These are phyloP conservation scores for Dioctria linearis DNA, from an alignment of 2,888 invertebrate species.

Conservation along the genomic window DNA sequence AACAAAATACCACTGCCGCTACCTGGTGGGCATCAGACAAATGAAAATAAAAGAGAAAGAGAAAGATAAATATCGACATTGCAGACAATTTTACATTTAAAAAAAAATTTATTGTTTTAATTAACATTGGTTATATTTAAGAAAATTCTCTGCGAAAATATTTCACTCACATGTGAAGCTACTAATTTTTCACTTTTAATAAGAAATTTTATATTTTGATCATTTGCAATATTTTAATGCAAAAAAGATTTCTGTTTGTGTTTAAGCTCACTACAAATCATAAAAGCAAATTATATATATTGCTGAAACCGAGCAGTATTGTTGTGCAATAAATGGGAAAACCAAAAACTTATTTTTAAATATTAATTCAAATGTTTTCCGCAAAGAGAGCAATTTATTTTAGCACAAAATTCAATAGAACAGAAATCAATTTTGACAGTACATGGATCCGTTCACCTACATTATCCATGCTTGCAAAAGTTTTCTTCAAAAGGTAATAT, in stretches of 20 bases:
- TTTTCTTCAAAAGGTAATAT: constrained; percentile 27
- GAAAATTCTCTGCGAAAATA: constrained; percentile 32
- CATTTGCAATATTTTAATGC: no score
- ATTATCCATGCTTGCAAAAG: constrained; percentile 10
- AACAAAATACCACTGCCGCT: constrained; percentile 68
- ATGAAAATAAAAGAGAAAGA: constrained; percentile 58
- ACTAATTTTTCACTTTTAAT: neutral
- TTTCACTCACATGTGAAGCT: neutral
- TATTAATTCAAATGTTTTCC: neutral
- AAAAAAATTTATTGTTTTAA: constrained; percentile 13
- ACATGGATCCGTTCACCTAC: constrained; percentile 8
- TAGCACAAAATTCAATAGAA: constrained; percentile 34
- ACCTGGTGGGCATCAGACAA: constrained; percentile 64
- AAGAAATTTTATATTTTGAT: no score
- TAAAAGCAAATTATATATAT: no score
- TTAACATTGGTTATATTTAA: no score
- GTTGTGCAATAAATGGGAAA: no score
- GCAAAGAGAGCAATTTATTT: constrained; percentile 8
- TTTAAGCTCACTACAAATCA: no score
- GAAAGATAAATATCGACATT: constrained; percentile 47
- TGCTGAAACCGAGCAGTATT: no score
- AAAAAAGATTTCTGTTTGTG: no score
- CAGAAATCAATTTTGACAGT: constrained; percentile 12
- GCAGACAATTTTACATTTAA: constrained; percentile 46
- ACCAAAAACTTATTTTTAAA: neutral